Base-by-base conservation (phyloP, 2,797 vertebrate genomes). In the Helarctos malayanus region DNA sequence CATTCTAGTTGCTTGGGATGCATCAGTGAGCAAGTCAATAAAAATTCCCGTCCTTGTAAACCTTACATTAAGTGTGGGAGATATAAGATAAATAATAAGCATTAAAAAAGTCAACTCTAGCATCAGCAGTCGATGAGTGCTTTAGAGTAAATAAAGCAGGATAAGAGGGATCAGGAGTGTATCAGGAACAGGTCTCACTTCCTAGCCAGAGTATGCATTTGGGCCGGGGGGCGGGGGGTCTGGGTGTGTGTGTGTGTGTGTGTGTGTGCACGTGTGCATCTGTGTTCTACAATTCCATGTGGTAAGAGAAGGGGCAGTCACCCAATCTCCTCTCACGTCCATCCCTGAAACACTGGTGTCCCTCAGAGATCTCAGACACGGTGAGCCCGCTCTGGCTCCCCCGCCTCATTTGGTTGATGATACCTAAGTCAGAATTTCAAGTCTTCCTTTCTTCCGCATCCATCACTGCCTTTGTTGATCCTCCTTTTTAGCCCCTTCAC, bases 201-300 rank as follows among this genome's bases (percentile, higher is more conserved):
- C 13, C 79, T 49, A 29, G 47, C 47, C 15, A 0, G 69, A 47
- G 2, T 47, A 2, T 32, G 79, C 19, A 23, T 8, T 8, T 8
- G 7, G 13, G 13, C 23, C 0, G 3, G 5, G 29, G 35, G 57
- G 27, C 9, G 1, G 65, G 63, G n/a, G 8, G 38, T 6, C 11
- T 71, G 4, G 5, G 35, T 63, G 29, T 41, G 7, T 18, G 7
- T 57, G 21, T 38, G 35, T 25, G 29, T 45, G 3, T 19, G 29
- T 25, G 35, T 86, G 54, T 35, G 27, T 38, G 21, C 10, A 3
- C 9, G 27, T 32, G 41, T 38, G 3, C 71, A 13, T 47, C 4
- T 45, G 13, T 41, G 41, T 45, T 41, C 7, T 49, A 0, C 19
- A 59, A 52, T 19, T 76, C 8, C 4, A 5, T 7, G 29, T 45